A percentile compares a stretch with the other conserved stretches of the same genome.
phyloP scores from a whole-genome alignment of 2,888 invertebrate genomes.

The Cyclophora albipunctata region DNA sequence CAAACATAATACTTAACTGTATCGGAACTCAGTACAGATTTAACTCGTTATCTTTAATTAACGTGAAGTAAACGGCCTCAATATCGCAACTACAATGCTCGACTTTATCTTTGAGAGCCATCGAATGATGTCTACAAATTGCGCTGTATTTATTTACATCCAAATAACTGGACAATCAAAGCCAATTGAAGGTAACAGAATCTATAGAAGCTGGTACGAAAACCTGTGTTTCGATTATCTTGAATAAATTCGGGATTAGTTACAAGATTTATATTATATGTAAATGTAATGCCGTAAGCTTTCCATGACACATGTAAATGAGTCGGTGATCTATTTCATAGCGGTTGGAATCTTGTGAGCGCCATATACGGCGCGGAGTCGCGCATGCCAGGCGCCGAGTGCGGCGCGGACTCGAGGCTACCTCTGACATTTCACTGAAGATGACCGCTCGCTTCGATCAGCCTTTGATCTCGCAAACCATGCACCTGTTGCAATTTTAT shows the following conservation, averaged over 20 bases:
- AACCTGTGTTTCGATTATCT: too few relatives aligned
- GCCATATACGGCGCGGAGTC: too few relatives aligned
- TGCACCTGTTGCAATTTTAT: constrained; percentile 53
- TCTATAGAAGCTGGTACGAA: too few relatives aligned
- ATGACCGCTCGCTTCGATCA: constrained; percentile 54
- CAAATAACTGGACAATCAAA: constrained; percentile 52
- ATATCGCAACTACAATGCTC: constrained; percentile 48
- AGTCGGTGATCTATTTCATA: too few relatives aligned
- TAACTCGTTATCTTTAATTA: constrained; percentile 56
- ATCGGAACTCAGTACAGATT: constrained; percentile 24
- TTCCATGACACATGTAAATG: too few relatives aligned
- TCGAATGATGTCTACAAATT: constrained; percentile 57
- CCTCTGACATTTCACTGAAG: constrained; percentile 60
- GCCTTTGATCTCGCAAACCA: constrained; percentile 50
- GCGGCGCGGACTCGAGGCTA: constrained; percentile 29
- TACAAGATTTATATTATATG: too few relatives aligned
- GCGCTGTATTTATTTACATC: constrained; percentile 50
- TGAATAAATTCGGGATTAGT: too few relatives aligned
- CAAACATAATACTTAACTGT: constrained; percentile 17
- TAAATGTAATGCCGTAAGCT: too few relatives aligned
- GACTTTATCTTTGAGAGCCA: constrained; percentile 46
- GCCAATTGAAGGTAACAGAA: constrained; percentile 17
- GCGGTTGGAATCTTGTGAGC: too few relatives aligned
- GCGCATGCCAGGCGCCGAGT: constrained; percentile 44
- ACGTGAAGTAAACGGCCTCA: constrained; percentile 49